Evolutionary conservation across 2,797 vertebrate genomes (phyloP).

Genomic region (Heterohyrax brucei): DNA sequence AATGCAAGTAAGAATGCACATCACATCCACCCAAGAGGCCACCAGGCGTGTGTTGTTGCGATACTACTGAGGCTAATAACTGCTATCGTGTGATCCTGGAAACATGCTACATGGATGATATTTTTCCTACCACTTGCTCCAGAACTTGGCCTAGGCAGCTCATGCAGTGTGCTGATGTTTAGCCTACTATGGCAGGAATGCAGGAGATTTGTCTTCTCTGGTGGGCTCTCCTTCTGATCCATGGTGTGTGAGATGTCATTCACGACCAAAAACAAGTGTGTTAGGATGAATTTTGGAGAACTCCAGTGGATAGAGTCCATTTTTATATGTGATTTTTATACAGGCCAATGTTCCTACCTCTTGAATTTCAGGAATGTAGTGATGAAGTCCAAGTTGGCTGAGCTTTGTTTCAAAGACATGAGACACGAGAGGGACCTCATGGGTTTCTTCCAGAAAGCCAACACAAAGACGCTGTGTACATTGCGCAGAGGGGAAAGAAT

Average conservation of each 20-base stretch:
- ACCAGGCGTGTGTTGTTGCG: not conserved
- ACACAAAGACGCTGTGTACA: conserved; percentile 23
- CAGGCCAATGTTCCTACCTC: not conserved
- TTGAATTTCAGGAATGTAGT: conserved; percentile 33
- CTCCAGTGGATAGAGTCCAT: not conserved
- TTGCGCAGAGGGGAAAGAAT: not conserved
- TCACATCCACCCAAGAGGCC: not conserved
- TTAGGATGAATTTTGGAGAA: not conserved
- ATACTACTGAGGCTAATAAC: not conserved
- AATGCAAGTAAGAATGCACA: not conserved
- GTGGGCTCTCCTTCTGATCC: not conserved
- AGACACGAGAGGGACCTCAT: not conserved
- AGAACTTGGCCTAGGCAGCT: conserved; percentile 9
- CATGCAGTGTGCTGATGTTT: not conserved
- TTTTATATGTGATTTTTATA: conserved; percentile 7
- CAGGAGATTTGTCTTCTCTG: not conserved
- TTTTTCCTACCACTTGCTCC: not conserved
- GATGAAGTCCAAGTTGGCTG: conserved; percentile 36
- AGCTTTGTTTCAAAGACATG: conserved; percentile 28
- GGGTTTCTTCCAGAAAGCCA: not conserved
- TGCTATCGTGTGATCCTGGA: not conserved
- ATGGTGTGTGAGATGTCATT: not conserved
- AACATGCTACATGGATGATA: not conserved
- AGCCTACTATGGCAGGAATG: not conserved
- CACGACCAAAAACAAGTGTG: not conserved